Evolutionary conservation across 1,140 invertebrate species (phyloP), one percentile per base, ranked within the genome.

Genomic region (Cydia amplana): DNA sequence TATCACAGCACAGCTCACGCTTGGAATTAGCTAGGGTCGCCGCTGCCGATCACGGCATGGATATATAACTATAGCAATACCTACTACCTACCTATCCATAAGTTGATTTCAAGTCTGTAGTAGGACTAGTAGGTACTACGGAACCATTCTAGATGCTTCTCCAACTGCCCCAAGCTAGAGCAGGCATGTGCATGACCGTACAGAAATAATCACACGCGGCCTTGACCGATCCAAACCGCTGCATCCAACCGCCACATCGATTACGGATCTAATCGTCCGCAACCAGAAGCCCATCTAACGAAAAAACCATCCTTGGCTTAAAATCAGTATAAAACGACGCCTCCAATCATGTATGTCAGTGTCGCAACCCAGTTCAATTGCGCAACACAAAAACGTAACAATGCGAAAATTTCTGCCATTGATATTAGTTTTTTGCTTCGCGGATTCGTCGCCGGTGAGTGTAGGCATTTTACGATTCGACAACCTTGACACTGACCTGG

Each of bases 301-400:
- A 82, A 86, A 85, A 82, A 81, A 79, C 18, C 73, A 83, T 81
- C 87, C 89, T 90, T 91, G 87, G 81, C 79, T 79, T 77, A 60
- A 72, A 75, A 82, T 80, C 85, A 60, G 55, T 91, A 91, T 92
- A 91, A 88, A 91, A 89, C 83, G 80, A 78, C 77, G 83, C 82
- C 80, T 51, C 74, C 75, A 76, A 65, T 46, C 86, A 92, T 92
- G 89, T 91, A 88, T 92, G 91, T 91, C 91, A 92, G 90, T 92
- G 91, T 90, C 90, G 87, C 81, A 91, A 91, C 86, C 91, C 85
- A 88, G 82, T 91, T 87, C 85, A 73, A 88, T 88, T 91, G 85
- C 78, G 77, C 82, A 90, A 88, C 7, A 79, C 63, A 87, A 87
- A 90, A 73, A 86, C 79, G 80, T 60, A 83, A 83, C 75, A 78